Conservation (phyloP, 2,888 invertebrate species). For the Serripes groenlandicus region DNA sequence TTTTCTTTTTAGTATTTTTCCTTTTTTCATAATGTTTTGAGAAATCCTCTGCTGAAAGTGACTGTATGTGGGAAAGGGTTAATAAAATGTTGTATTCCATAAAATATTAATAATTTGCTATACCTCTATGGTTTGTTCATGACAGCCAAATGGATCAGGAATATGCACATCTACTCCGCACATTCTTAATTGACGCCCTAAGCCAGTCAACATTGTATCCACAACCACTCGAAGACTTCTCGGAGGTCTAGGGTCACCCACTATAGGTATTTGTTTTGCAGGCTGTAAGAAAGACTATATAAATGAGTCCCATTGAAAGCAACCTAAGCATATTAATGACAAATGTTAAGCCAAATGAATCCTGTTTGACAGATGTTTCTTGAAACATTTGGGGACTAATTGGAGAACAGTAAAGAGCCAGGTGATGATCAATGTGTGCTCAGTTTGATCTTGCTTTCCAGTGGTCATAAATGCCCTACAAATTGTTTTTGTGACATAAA, state of each 20-base stretch:
- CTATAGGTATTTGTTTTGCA: conserved; percentile 18
- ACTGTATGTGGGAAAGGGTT: neutral
- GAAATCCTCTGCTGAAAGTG: too few species aligned
- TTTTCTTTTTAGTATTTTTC: neutral
- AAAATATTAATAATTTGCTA: too few species aligned
- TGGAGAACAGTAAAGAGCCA: too few species aligned
- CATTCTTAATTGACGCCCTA: conserved; percentile 90
- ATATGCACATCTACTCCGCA: conserved; percentile 89
- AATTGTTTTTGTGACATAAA: too few species aligned
- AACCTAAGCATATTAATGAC: neutral
- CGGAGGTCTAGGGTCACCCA: conserved; percentile 65
- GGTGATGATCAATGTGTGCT: too few species aligned
- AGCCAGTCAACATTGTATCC: conserved; percentile 88
- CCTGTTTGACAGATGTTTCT: neutral
- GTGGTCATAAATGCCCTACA: too few species aligned
- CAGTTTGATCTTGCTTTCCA: too few species aligned
- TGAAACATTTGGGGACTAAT: too few species aligned
- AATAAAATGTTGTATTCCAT: too few species aligned
- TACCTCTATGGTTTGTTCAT: conserved; percentile 88
- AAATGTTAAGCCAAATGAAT: neutral
- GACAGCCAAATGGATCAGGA: conserved; percentile 87
- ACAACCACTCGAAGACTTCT: conserved; percentile 88
- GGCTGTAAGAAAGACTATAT: conserved; percentile 17
- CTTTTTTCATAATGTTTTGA: neutral
- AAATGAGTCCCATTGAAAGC: too few species aligned